These are phyloP conservation scores for Numida meleagris DNA, from an alignment of 2,113 vertebrate species.

Conservation along the genomic window DNA sequence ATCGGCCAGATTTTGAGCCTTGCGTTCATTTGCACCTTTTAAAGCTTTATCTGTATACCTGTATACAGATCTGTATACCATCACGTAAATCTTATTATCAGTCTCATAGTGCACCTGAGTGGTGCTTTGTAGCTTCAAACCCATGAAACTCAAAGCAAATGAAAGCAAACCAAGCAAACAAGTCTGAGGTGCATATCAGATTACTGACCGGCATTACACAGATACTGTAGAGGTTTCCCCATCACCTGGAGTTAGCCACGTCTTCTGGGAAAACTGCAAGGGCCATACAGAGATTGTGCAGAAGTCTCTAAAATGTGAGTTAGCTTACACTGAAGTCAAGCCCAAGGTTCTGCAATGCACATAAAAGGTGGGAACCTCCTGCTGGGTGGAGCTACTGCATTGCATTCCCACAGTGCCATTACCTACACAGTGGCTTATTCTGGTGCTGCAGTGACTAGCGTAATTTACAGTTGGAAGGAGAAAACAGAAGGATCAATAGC, in stretches of 20 bases:
- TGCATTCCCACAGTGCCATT: not conserved
- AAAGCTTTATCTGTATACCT: not conserved
- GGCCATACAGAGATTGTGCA: not conserved
- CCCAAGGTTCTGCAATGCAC: not conserved
- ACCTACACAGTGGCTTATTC: not conserved
- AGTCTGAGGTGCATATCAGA: not conserved
- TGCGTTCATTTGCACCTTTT: not conserved
- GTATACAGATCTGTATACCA: too few relatives aligned
- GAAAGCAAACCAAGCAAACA: not conserved
- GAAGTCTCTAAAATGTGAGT: not conserved
- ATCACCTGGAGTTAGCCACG: not conserved
- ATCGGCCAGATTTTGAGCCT: not conserved
- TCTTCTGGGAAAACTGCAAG: not conserved
- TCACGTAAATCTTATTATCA: not conserved
- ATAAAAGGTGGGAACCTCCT: not conserved
- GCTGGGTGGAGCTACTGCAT: not conserved
- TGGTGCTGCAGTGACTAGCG: not conserved
- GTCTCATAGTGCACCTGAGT: not conserved
- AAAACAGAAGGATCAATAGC: not conserved
- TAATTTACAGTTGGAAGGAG: not conserved
- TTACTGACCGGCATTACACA: rapidly evolving
- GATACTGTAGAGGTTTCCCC: not conserved
- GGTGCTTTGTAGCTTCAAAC: not conserved
- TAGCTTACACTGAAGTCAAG: not conserved
- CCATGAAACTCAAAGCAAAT: not conserved